Evolutionary conservation across 2,888 invertebrate genomes (phyloP).

Genomic region (Sinelater perroti): DNA sequence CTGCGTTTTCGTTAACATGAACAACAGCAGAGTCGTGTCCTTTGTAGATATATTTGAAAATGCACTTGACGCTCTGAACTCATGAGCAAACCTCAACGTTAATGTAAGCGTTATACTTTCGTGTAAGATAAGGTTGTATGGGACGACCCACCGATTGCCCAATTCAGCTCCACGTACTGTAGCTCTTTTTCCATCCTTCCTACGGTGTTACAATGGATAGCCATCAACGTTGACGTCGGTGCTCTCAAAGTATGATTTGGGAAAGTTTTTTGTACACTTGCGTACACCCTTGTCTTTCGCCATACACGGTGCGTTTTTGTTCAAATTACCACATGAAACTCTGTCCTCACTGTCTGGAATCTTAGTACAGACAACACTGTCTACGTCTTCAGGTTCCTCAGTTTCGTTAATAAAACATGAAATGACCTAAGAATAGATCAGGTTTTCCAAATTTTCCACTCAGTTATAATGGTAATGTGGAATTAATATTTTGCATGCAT

Average conservation of each 20-base stretch:
- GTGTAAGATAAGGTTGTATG: constrained; percentile 40
- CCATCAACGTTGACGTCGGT: constrained; percentile 40
- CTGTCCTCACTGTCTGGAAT: constrained; percentile 52
- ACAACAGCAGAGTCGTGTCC: constrained; percentile 3
- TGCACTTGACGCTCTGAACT: constrained; percentile 46
- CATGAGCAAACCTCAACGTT: constrained; percentile 49
- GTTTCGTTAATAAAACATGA: no score
- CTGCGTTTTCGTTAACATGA: background rate
- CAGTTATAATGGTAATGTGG: background rate
- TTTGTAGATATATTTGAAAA: constrained; percentile 44
- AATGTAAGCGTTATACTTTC: constrained; percentile 47
- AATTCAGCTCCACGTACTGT: constrained; percentile 24
- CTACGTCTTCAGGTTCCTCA: no score
- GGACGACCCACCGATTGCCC: constrained; percentile 52
- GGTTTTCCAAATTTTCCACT: no score
- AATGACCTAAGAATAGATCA: background rate
- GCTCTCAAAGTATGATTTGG: background rate
- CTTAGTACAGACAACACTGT: constrained; percentile 40
- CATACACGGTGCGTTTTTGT: constrained; percentile 15
- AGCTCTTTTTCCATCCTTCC: constrained; percentile 38
- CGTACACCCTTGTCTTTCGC: background rate
- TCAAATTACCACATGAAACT: constrained; percentile 17
- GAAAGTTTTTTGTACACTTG: constrained; percentile 44
- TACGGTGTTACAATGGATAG: constrained; percentile 46
- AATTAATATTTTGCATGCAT: background rate